Evolutionary conservation across 2,113 vertebrate genomes (phyloP).

Genomic region (Henicopernis longicauda): DNA sequence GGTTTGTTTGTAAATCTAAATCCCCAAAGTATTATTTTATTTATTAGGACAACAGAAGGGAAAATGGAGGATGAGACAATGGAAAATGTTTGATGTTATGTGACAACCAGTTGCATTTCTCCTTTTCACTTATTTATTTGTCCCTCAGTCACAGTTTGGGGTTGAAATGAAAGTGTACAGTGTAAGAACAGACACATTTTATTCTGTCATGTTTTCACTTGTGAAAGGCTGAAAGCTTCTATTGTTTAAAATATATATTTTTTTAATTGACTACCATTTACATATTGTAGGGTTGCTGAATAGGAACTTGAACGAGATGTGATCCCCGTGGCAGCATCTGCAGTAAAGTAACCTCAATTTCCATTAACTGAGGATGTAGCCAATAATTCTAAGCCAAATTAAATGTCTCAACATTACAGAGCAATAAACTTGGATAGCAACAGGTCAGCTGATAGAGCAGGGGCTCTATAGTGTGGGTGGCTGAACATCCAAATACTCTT

Average conservation of each 20-base stretch:
- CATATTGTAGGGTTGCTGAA: not conserved
- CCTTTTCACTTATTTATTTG: slow-evolving; percentile 29
- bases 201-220: not conserved
- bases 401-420: not conserved
- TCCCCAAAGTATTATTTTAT: slow-evolving; percentile 64
- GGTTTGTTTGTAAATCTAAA: slow-evolving; percentile 72
- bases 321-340: not conserved
- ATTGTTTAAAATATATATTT: not conserved
- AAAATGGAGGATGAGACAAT: slow-evolving; percentile 14
- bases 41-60: slow-evolving; percentile 68
- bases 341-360: not conserved
- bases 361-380: not conserved
- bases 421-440: not conserved
- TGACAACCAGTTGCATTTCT: slow-evolving; percentile 29
- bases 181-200: not conserved
- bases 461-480: not conserved
- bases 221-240: not conserved
- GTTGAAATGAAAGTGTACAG: not conserved
- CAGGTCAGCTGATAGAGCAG: not conserved
- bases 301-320: not conserved
- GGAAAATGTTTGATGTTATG: slow-evolving; percentile 48
- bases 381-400: not conserved
- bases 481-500: not conserved
- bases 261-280: not conserved
- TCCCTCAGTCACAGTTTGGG: not conserved